Evolutionary conservation across 2,113 vertebrate genomes (phyloP).

Genomic region (Ornithorhynchus anatinus): DNA sequence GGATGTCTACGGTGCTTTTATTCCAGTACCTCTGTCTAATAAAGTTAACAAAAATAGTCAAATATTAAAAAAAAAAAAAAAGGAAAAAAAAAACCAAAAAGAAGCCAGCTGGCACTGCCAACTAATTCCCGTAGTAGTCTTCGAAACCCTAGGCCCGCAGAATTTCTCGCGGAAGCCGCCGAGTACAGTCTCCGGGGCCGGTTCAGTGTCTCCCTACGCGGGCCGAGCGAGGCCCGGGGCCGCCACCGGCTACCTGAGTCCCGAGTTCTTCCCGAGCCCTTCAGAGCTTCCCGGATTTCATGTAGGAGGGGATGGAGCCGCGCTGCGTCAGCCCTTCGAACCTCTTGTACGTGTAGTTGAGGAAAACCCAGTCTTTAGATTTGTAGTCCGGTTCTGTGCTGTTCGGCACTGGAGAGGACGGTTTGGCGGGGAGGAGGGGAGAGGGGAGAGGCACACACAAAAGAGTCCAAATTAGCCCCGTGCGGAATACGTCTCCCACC

Average conservation of each 20-base stretch:
- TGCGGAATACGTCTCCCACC: too few relatives aligned
- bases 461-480: not conserved
- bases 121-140: constrained; percentile 70
- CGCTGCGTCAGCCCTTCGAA: constrained; percentile 96
- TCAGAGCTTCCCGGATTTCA: constrained; percentile 93
- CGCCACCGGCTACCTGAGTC: constrained; percentile 76
- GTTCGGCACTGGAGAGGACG: constrained; percentile 81
- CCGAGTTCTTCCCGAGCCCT: constrained; percentile 30
- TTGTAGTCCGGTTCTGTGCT: constrained; percentile 95
- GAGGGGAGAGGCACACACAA: constrained; percentile 11
- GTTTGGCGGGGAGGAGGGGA: too few relatives aligned
- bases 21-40: constrained; percentile 79
- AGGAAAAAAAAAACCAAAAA: constrained; percentile 34
- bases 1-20: constrained; percentile 65
- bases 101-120: constrained; percentile 76
- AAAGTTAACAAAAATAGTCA: constrained; percentile 77
- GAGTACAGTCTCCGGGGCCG: constrained; percentile 44
- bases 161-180: constrained; percentile 60
- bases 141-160: constrained; percentile 75
- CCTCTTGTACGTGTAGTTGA: constrained; percentile 99
- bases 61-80: constrained; percentile 59
- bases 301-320: constrained; percentile 94
- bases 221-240: constrained; percentile 54
- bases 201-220: constrained; percentile 55
- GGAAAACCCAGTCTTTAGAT: constrained; percentile 99